A percentile compares a stretch with the other conserved stretches of the same genome.
These are phyloP conservation scores for Passer domesticus DNA, from an alignment of 2,113 vertebrate species.

Conservation along the genomic window DNA sequence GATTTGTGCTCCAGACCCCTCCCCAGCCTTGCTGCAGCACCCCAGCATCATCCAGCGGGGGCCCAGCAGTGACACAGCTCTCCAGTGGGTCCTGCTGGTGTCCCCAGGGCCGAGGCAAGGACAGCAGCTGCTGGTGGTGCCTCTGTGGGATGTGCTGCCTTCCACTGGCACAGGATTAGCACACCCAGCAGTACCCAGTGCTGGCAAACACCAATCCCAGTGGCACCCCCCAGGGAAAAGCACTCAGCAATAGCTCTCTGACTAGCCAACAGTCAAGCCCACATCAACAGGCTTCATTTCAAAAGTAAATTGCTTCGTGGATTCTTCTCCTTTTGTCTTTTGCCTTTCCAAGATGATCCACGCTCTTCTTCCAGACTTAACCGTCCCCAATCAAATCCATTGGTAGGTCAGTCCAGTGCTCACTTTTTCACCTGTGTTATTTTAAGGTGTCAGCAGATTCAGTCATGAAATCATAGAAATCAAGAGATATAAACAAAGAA, in stretches of 20 bases:
- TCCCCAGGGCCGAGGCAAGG: background rate
- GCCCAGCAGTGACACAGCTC: background rate
- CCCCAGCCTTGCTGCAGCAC: background rate
- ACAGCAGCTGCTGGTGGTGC: background rate
- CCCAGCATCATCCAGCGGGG: fast-evolving
- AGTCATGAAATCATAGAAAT: background rate
- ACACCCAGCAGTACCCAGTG: fast-evolving
- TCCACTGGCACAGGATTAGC: fast-evolving
- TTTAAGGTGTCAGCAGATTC: background rate
- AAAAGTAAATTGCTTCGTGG: background rate
- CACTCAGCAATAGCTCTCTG: background rate
- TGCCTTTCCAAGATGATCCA: background rate
- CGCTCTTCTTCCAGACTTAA: background rate
- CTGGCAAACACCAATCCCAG: background rate
- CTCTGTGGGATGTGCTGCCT: background rate
- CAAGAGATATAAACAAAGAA: background rate
- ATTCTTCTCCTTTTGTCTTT: background rate
- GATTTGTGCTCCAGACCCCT: background rate
- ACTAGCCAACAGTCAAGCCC: background rate
- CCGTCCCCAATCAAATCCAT: background rate
- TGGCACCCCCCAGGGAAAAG: background rate
- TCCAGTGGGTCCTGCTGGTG: background rate
- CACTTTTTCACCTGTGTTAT: background rate
- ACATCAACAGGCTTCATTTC: background rate
- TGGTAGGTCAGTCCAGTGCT: background rate